A percentile compares a stretch with the other conserved stretches of the same genome.
These are phyloP conservation scores for Lophotriccus pileatus DNA, from an alignment of 2,797 vertebrate species.

Conservation along the genomic window DNA sequence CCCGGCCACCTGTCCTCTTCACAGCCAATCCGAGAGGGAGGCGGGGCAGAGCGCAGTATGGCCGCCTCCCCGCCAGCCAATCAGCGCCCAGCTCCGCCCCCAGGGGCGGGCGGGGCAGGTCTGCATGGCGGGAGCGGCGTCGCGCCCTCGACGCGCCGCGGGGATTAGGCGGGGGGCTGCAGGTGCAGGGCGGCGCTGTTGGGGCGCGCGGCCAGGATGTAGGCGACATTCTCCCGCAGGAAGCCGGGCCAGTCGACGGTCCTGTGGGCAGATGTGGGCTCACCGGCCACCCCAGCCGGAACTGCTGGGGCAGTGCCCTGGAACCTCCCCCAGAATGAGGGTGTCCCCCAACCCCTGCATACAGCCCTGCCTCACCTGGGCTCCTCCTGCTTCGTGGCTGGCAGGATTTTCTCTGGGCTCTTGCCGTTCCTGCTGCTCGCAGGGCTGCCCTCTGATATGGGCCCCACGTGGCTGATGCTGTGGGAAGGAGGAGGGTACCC, in stretches of 20 bases:
- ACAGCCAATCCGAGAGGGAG: background rate
- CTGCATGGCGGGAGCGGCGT: background rate
- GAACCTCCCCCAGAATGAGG: fast-evolving
- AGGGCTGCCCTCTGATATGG: constrained; percentile 91
- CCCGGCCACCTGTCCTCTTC: background rate
- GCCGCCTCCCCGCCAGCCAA: background rate
- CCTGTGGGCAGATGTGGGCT: constrained; percentile 63
- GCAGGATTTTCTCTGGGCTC: constrained; percentile 77
- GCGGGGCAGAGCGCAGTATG: fast-evolving
- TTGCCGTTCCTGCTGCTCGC: constrained; percentile 82
- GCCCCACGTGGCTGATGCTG: constrained; percentile 93
- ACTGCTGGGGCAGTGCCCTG: too few species aligned
- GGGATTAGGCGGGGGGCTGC: constrained; percentile 81
- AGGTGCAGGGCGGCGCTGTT: constrained; percentile 93
- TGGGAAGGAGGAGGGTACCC: background rate
- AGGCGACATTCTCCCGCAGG: constrained; percentile 87
- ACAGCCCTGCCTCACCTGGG: constrained; percentile 76
- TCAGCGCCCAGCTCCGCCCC: fast-evolving
- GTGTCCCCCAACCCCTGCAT: fast-evolving
- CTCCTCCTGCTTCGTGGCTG: constrained; percentile 75
- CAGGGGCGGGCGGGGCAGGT: background rate
- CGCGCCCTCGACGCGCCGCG: background rate
- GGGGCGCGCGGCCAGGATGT: constrained; percentile 89
- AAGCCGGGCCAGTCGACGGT: constrained; percentile 86
- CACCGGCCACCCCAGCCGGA: fast-evolving